phyloP scores from a whole-genome alignment of 2,888 invertebrate genomes.

The Eilema sororculum region DNA sequence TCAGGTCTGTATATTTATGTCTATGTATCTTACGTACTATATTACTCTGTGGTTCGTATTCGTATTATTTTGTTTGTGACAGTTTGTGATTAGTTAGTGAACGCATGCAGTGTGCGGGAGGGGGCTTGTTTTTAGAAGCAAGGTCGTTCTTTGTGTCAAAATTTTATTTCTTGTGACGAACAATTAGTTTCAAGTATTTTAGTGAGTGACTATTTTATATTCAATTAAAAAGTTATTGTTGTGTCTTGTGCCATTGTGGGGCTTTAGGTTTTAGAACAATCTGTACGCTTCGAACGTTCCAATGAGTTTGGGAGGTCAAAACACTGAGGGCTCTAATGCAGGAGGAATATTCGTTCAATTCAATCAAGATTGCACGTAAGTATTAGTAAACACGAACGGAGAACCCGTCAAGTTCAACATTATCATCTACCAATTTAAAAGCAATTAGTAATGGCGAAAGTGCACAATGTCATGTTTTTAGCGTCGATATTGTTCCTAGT shows the following conservation, averaged over 20 bases:
- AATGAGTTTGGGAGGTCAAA: constrained; percentile 93
- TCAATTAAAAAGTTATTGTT: constrained; percentile 65
- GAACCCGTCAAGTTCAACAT: neutral
- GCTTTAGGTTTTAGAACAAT: constrained; percentile 69
- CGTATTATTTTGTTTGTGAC: neutral
- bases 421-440: neutral
- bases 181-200: constrained; percentile 72
- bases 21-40: no score
- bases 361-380: constrained; percentile 99
- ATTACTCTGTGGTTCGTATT: neutral
- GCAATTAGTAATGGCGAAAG: constrained; percentile 50
- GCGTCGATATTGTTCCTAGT: constrained; percentile 52
- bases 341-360: constrained; percentile 98
- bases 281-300: constrained; percentile 87
- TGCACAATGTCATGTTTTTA: constrained; percentile 61
- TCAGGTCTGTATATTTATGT: no score
- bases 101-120: constrained; percentile 65
- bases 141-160: constrained; percentile 90
- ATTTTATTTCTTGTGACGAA: constrained; percentile 78
- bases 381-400: constrained; percentile 54
- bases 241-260: constrained; percentile 74
- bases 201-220: constrained; percentile 77
- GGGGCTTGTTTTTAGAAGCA: constrained; percentile 86
- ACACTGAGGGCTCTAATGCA: constrained; percentile 91
- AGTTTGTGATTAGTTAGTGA: constrained; percentile 1